A percentile compares a stretch with the other conserved stretches of the same genome.
phyloP scores from a whole-genome alignment of 2,113 vertebrate genomes.

The Percina caprodes region DNA sequence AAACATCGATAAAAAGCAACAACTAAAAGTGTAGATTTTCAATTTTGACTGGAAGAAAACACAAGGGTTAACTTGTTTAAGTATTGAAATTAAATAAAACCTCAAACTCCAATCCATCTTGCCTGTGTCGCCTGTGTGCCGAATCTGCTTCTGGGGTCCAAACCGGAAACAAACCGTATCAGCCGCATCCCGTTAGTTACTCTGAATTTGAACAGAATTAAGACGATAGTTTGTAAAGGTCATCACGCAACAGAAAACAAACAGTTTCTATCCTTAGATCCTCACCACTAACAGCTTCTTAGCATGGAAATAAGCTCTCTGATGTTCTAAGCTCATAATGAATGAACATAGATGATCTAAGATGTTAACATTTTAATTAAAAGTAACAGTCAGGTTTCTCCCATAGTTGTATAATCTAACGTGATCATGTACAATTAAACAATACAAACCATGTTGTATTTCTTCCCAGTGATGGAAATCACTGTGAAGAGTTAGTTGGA shows the following conservation, averaged over 20 bases:
- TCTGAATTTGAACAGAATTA: background rate
- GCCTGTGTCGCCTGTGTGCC: no score
- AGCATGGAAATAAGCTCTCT: background rate
- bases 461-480: background rate
- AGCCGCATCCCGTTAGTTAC: background rate
- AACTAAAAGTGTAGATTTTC: no score
- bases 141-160: no score
- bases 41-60: no score
- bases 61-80: no score
- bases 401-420: background rate
- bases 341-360: constrained; percentile 2
- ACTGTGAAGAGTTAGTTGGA: background rate
- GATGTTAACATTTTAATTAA: constrained; percentile 17
- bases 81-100: no score
- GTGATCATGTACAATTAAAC: background rate
- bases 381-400: constrained; percentile 1
- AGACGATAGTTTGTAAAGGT: background rate
- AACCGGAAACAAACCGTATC: no score
- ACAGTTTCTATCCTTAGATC: background rate
- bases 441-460: background rate
- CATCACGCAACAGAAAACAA: background rate
- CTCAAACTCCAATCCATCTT: no score
- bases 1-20: no score
- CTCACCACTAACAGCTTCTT: background rate
- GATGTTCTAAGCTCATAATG: constrained; percentile 1